Percentiles rank a stretch among this genome's conserved stretches.
These are phyloP conservation scores for Stenodera caucasica DNA, from an alignment of 2,888 invertebrate genomes.

Conservation along the genomic window DNA sequence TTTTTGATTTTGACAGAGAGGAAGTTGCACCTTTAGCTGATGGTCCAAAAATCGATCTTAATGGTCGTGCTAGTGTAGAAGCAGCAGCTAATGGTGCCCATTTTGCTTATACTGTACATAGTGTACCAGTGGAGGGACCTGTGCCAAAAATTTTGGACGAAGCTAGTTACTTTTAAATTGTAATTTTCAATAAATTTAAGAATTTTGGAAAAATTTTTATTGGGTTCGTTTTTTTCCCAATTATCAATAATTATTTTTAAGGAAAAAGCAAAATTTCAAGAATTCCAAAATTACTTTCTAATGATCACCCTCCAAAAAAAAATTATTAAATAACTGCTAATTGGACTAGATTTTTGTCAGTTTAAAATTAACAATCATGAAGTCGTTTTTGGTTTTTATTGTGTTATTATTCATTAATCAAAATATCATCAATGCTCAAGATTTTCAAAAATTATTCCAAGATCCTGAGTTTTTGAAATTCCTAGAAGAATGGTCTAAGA, in stretches of 20 bases:
- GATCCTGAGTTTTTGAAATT: not conserved
- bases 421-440: not conserved
- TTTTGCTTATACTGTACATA: constrained; percentile 51
- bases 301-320: not conserved
- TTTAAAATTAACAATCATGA: not conserved
- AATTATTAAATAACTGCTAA: not conserved
- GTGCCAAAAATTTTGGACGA: constrained; percentile 14
- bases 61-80: constrained; percentile 54
- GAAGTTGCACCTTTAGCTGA: constrained; percentile 33
- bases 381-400: not conserved
- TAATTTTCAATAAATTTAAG: not conserved
- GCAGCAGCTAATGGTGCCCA: constrained; percentile 53
- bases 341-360: not conserved
- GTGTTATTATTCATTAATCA: not conserved
- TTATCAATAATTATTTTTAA: too few relatives aligned
- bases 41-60: constrained; percentile 55
- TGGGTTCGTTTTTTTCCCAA: not conserved
- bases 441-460: not conserved
- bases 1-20: not conserved
- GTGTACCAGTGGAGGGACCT: constrained; percentile 36
- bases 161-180: not conserved
- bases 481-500: not conserved
- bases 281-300: not conserved
- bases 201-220: not conserved
- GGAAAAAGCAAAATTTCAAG: too few relatives aligned